Evolutionary conservation across 2,888 invertebrate genomes (phyloP), one percentile per base, ranked within the genome.

Genomic region (Gandaritis pyraliata): DNA sequence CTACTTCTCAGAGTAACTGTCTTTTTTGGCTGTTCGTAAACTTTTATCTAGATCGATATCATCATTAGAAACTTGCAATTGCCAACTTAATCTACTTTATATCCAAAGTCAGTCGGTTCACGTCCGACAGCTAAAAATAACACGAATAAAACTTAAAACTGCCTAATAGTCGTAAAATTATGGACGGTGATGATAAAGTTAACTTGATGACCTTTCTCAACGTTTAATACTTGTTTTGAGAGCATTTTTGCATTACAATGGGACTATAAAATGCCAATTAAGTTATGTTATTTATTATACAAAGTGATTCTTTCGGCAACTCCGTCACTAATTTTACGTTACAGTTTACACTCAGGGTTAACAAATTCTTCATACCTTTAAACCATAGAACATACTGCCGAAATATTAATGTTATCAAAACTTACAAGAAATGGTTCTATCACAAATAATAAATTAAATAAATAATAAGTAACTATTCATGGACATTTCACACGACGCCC

Each of bases 171-270:
- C 30, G 58, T 57, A 63, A 68, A 70, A 68, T 70, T 65, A 66
- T 61, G 50, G 71, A 69, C 56, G 70, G 69, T 67, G 58, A 64
- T 74, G 73, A 72, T 73, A 72, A 74, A 71, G 59, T 69, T 49
- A 53, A 43, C 67, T 71, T 58, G 57, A 66, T 65, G 73, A 76
- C 73, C 75, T 78, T 76, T 80, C 75, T 60, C 75, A 75, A 72
- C 75, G 71, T 75, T 72, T 66, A 66, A 68, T 69, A 71, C 70
- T 67, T 72, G 72, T 67, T 65, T 72, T 68, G 70, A 68, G 69
- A 72, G 62, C 66, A 65, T 66, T 64, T 72, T 67, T 64, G 63
- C 68, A 70, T 73, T 61, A 79, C 78, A 80, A 81, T 79, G 69
- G 72, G 58, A 68, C 68, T 72, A 73, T 72, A 72, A 70, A 75